Base-by-base conservation (phyloP, 1,140 invertebrate species). In the Apocrypta bakeri region DNA sequence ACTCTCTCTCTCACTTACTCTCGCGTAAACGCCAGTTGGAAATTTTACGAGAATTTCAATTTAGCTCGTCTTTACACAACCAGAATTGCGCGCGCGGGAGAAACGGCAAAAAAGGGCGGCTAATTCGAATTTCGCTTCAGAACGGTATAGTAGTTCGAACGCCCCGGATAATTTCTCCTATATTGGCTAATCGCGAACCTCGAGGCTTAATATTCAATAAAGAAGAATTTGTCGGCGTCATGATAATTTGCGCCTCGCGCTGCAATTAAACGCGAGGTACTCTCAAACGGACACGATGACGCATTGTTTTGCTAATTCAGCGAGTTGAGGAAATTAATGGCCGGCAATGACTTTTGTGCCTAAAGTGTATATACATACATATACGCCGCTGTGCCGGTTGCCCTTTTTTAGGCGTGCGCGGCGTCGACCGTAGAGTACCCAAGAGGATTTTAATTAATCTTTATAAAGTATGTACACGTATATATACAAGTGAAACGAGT, bases 261-360 rank as follows among this genome's bases (percentile, higher is more conserved):
- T 33, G 33, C 25, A 81, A 81, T 81, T 64, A 40, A 72, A n/a
- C 48, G n/a, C 31, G 21, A 37, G 48, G 17, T 17, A 8, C 33
- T 71, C 56, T 79, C 40, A 33, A 72, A 71, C 68, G 25, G 48
- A 72, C 31, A n/a, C 48, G 48, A 56, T 17, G 21, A 56, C 48
- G 48, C 48, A 25, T 73, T 74, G 0, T 74, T 74, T 81, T 64
- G 33, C 48, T 42, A 81, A 81, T 64, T 81, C 79, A 81, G 69
- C 79, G 29, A 80, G 8, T 80, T 73, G 14, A 73, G 48, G 42
- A 56, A 63, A 63, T 73, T 73, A 63, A 73, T 40, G n/a, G 27
- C 29, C 14, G 48, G 48, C 48, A 0, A 21, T 56, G 48, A 56
- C 48, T 56, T 17, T 56, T 56, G n/a, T n/a, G 48, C 48, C 21